Evolutionary conservation across 2,797 vertebrate genomes (phyloP).

Genomic region (Petrocephalus schoutedeni): DNA sequence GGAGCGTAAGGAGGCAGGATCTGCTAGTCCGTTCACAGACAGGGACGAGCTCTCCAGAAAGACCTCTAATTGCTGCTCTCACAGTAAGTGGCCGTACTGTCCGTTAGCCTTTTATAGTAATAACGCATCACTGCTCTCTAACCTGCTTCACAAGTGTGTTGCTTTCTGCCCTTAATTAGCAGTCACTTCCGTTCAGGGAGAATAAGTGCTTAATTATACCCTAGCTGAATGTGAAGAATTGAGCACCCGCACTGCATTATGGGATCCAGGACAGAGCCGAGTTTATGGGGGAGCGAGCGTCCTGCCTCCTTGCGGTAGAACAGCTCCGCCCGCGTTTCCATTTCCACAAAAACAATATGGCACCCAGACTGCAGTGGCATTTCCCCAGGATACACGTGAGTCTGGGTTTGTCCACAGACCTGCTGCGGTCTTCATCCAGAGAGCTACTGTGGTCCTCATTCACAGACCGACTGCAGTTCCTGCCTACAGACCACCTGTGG

Average conservation of each 20-base stretch:
- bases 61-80: constrained; percentile 46
- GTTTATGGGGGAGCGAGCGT: constrained; percentile 41
- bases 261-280: constrained; percentile 18
- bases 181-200: constrained; percentile 43
- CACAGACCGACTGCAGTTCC: neutral
- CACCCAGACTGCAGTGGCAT: neutral
- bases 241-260: constrained; percentile 23
- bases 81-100: constrained; percentile 35
- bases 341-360: neutral
- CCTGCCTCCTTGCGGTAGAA: neutral
- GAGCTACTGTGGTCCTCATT: neutral
- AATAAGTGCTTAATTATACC: constrained; percentile 51
- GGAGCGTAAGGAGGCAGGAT: neutral
- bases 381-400: neutral
- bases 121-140: constrained; percentile 54
- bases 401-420: neutral
- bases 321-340: neutral
- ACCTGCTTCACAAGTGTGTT: constrained; percentile 47
- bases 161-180: constrained; percentile 61
- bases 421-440: neutral
- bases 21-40: constrained; percentile 39
- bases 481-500: neutral
- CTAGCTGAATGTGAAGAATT: constrained; percentile 39
- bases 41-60: constrained; percentile 33
- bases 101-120: constrained; percentile 50